These are phyloP conservation scores for Antheraea pernyi DNA, from an alignment of 1,140 invertebrate genomes.

Conservation along the genomic window DNA sequence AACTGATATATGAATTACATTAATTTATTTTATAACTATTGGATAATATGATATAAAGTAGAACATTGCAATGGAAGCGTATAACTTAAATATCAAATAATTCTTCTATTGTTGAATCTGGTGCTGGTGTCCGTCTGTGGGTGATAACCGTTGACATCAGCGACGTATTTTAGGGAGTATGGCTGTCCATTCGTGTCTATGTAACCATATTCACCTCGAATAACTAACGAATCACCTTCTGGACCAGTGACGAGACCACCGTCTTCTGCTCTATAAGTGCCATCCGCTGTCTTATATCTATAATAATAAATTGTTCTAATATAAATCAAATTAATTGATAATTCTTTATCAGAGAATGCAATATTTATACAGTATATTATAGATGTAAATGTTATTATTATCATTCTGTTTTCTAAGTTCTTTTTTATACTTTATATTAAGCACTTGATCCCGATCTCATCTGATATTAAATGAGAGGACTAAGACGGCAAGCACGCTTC, in stretches of 20 bases:
- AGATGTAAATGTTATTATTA: too few relatives aligned
- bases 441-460: too few relatives aligned
- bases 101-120: conserved; percentile 65
- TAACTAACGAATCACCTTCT: conserved; percentile 33
- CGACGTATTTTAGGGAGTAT: conserved; percentile 49
- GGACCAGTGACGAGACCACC: conserved; percentile 42
- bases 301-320: conserved; percentile 13
- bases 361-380: too few relatives aligned
- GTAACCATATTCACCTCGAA: conserved; percentile 63
- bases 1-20: background rate
- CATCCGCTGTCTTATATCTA: conserved; percentile 59
- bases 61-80: background rate
- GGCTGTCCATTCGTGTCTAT: conserved; percentile 46
- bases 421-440: too few relatives aligned
- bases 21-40: background rate
- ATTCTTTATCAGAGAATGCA: too few relatives aligned
- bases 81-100: conserved; percentile 35
- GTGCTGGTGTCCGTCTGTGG: conserved; percentile 35
- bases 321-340: background rate
- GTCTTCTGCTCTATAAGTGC: conserved; percentile 62
- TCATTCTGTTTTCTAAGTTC: too few relatives aligned
- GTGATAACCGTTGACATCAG: conserved; percentile 56
- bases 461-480: too few relatives aligned
- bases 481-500: too few relatives aligned
- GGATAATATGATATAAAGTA: background rate